A percentile compares a stretch with the other conserved stretches of the same genome.
Evolutionary conservation across 2,113 vertebrate species (phyloP).

Genomic region (Megaceryle maxima): DNA sequence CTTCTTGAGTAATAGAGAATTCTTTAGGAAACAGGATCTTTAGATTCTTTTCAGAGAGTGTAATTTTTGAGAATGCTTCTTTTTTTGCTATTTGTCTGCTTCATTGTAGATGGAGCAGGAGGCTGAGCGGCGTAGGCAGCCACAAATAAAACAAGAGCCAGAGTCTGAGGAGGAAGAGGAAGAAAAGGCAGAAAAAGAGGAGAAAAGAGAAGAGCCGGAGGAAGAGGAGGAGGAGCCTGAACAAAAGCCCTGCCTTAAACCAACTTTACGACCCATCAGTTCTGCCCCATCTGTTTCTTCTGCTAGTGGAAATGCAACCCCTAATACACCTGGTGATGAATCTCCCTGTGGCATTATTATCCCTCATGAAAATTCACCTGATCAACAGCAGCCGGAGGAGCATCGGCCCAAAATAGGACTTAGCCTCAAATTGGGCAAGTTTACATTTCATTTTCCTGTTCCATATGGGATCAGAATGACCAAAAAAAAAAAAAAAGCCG

Average conservation of each 20-base stretch:
- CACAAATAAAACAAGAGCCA: slow-evolving; percentile 87
- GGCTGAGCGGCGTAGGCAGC: slow-evolving; percentile 91
- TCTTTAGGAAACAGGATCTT: background rate
- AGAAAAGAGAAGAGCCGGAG: slow-evolving; percentile 85
- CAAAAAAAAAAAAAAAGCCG: background rate
- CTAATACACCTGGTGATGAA: slow-evolving; percentile 92
- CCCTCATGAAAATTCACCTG: slow-evolving; percentile 96
- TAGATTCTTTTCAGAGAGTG: background rate
- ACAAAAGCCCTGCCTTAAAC: slow-evolving; percentile 91
- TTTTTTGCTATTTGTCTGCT: background rate
- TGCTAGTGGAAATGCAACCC: slow-evolving; percentile 91
- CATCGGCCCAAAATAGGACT: slow-evolving; percentile 95
- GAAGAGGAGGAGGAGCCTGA: slow-evolving; percentile 88
- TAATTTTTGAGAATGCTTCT: background rate
- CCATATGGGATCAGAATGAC: background rate
- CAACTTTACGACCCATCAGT: slow-evolving; percentile 93
- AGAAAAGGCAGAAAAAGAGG: slow-evolving; percentile 89
- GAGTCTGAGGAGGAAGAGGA: slow-evolving; percentile 85
- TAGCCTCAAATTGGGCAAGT: slow-evolving; percentile 93
- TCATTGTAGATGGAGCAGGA: slow-evolving; percentile 94
- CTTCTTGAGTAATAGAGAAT: background rate
- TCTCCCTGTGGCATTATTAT: slow-evolving; percentile 99
- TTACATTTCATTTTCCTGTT: background rate
- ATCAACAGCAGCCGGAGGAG: slow-evolving; percentile 91
- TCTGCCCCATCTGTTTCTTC: slow-evolving; percentile 95